Base-by-base conservation (phyloP, 2,888 invertebrate genomes). In the Atethmia centrago region DNA sequence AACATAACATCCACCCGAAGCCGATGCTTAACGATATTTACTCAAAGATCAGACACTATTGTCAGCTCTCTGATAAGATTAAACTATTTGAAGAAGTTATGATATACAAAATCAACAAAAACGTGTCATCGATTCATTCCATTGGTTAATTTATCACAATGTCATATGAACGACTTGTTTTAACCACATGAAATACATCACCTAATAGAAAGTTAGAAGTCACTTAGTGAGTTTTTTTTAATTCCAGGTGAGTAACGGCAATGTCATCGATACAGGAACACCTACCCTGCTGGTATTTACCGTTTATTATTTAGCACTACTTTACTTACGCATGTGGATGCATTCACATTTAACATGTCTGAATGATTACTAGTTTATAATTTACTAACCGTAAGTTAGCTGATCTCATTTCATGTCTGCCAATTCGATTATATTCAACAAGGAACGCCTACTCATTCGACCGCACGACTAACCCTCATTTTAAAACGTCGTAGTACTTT, bases 171-270 rank as follows among this genome's bases (percentile, higher is more conserved):
- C 10, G 16, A 45, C 56, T 61, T n/a, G 31, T 70, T 42, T 25
- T 31, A 51, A n/a, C 16, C 10, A 40, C 47, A 62, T 62, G 25
- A n/a, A 47, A 49, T 28, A 19, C 19, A 62, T 67, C 21, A 47
- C 40, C 53, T 36, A 55, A 40, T 80, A n/a, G n/a, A 49, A 80
- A 76, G 49, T 58, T 62, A 73, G 67, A 82, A 82, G 74, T 85
- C 73, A 87, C 81, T 68, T 69, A 80, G 83, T 79, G 70, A 75
- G 63, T 74, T 85, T 90, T 90, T 70, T 91, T 93, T 88, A 85
- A n/a, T 95, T 95, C 88, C 95, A 96, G 96, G 96, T 96, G 96
- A 96, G 96, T 96, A 96, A 96, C 96, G 96, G 96, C 95, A 96
- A 96, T 96, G 96, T 96, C 95, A 95, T 96, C 96, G 96, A 96